Base-by-base conservation (phyloP, 1,140 invertebrate species). In the Tenebrio molitor region DNA sequence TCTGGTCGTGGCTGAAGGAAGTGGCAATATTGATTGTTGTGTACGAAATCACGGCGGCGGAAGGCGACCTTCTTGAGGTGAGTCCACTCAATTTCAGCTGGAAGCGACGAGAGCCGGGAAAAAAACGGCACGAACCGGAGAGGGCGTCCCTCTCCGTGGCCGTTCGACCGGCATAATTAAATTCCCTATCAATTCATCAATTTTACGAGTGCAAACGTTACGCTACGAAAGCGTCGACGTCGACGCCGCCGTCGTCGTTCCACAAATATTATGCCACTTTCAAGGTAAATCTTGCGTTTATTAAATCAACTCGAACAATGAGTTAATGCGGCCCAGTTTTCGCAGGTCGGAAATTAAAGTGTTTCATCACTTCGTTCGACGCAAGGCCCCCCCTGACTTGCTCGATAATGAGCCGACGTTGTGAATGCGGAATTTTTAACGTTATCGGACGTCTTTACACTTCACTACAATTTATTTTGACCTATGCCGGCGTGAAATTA, bases 271-370 rank as follows among this genome's bases (percentile, higher is more conserved):
- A 66, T 68, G 34, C 50, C 42, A 67, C 62, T 74, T 70, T 63
- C 46, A 63, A 70, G 41, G 71, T 69, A 73, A 68, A 74, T 71
- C 66, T 74, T 53, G 50, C 63, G 69, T 67, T 72, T 72, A 72
- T 75, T 75, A 75, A 75, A 75, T 72, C 74, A 75, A 69, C 41
- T 71, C 62, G 65, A 75, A 75, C 74, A 75, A 75, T 75, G 70
- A 72, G 70, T 46, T 69, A 72, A 75, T 72, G 66, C 71, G 70
- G 46, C 65, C 62, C 41, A 75, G 70, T 75, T 75, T 74, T 72
- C 73, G 15, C 63, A 53, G 44, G 70, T 75, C 74, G 74, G 74
- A 75, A 75, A 75, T 75, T 75, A 75, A 75, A 75, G 66, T 69
- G 74, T 75, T 75, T 72, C 70, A 75, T 75, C 70, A 74, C 73